Evolutionary conservation across 2,888 invertebrate genomes (phyloP), one percentile per base, ranked within the genome.

Genomic region (Theretra japonica): DNA sequence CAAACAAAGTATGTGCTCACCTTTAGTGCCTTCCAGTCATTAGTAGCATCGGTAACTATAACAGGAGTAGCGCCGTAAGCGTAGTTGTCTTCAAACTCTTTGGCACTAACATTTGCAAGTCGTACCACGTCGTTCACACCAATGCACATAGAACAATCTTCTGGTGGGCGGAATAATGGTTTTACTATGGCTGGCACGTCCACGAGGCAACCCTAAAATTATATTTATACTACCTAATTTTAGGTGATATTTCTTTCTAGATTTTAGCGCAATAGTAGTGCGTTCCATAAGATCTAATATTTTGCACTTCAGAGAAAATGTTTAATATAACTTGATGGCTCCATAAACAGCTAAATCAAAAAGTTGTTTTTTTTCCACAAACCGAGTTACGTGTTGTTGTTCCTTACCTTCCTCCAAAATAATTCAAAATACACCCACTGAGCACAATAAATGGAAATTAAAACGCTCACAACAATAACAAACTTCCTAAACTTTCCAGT

Each of bases 11-110:
- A 21, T 4, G 4, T 4, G n/a, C 59, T 69, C 74, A 95, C 95
- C 75, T 95, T 84, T 21, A 96, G 88, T 0, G 98, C 98, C 50
- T 96, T 96, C 99, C 99, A 99, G 76, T 96, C 96, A 8, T 80
- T 84, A 23, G 97, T 97, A 0, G 97, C 99, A 88, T 99, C 99
- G 5, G 96, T 96, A 11, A 99, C 95, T 19, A 99, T 96, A 1
- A 99, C 97, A 0, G 99, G 99, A 7, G 95, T 95, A 0, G 97
- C 97, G 17, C 95, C 95, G 83, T 97, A 97, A 0, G 98, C 98
- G 81, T 96, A 98, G 82, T 94, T 90, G 28, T 95, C 86, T 82
- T 98, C 97, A 85, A 99, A 99, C 73, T 96, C 93, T 6, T 90
- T 89, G 0, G 96, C 95, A 0, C 96, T 95, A 23, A 98, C 95